Evolutionary conservation across 2,888 invertebrate species (phyloP).

Genomic region (Cordilura impudica): DNA sequence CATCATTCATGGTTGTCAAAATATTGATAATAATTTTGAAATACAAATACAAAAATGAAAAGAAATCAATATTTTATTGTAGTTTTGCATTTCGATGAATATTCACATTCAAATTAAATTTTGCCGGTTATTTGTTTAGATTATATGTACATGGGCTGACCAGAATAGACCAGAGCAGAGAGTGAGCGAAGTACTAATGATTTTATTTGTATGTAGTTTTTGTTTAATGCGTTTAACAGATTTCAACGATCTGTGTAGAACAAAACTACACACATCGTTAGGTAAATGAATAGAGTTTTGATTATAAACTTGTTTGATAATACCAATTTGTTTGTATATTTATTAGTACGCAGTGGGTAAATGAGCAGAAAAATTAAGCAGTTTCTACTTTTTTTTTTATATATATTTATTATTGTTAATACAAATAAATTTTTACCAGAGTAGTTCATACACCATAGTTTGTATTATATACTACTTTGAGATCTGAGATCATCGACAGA

Average conservation of each 20-base stretch:
- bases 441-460: neutral
- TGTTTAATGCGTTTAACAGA: neutral
- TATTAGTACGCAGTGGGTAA: neutral
- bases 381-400: neutral
- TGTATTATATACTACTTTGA: neutral
- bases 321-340: neutral
- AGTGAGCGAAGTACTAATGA: neutral
- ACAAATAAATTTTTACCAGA: neutral
- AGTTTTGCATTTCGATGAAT: constrained; percentile 16
- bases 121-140: constrained; percentile 10
- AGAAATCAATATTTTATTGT: constrained; percentile 24
- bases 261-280: neutral
- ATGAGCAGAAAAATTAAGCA: neutral
- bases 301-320: neutral
- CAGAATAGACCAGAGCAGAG: neutral
- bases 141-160: neutral
- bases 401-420: neutral
- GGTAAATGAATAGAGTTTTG: neutral
- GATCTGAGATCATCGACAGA: constrained; percentile 37
- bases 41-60: neutral
- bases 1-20: constrained; percentile 15
- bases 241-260: neutral
- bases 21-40: neutral
- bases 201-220: neutral
- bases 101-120: constrained; percentile 20